Base-by-base conservation (phyloP, 2,888 invertebrate genomes). In the Metopia argyrocephala region DNA sequence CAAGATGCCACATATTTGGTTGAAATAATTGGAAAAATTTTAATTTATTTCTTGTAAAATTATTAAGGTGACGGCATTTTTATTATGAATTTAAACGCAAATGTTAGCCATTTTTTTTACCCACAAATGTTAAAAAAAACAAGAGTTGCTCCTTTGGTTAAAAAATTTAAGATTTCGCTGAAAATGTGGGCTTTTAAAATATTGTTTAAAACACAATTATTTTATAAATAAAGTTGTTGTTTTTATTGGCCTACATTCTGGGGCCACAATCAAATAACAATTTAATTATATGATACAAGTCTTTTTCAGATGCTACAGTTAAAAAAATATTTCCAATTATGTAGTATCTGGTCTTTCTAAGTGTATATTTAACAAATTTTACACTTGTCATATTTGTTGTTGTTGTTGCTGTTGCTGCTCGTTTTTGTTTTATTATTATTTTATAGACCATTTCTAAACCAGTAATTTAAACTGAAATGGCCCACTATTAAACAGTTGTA, bases 391-490 rank as follows among this genome's bases (percentile, higher is more conserved):
- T 38, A 38, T 38, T 38, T 38, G 15, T 15, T 38, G 38, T 38
- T 38, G 38, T 38, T 38, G 15, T 38, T 6, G 15, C 15, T 15
- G 9, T 38, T 38, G 38, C n/a, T n/a, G n/a, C n/a, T n/a, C n/a
- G n/a, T n/a, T n/a, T n/a, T n/a, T n/a, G n/a, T n/a, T 38, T 15
- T 38, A 12, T 38, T 38, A 38, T 38, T 38, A 38, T 38, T 38
- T 15, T 15, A 12, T 38, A 3, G 38, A 38, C 15, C 38, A 38
- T 9, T 4, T 9, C 57, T 66, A 57, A 57, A 57, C 52, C 52
- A 31, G 65, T 50, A 74, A 76, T 69, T 76, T 69, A 54, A 68
- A 54, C 52, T 68, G 4, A 52, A 68, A 62, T 68, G 28, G 20
- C 61, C 61, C 45, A 57, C 52, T 57, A 65, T 64, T 45, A 65